Evolutionary conservation across 2,113 vertebrate species (phyloP), one percentile per base, ranked within the genome.

Genomic region (Melierax canorus): DNA sequence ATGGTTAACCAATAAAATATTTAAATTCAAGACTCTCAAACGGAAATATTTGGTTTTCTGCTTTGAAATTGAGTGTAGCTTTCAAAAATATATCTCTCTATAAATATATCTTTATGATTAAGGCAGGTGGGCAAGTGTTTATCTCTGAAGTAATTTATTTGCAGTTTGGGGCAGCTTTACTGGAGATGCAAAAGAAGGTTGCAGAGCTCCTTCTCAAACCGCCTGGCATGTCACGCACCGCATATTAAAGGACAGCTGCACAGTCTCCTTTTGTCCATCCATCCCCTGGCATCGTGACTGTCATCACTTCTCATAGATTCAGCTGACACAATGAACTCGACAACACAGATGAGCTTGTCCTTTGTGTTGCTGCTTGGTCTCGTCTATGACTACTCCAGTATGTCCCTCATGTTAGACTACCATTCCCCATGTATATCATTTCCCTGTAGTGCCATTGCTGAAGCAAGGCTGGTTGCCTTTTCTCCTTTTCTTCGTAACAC

Each of bases 241-340:
- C 90, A 73, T 94, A 91, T 68, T 72, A 93, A 43, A 75, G 74
- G 93, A 96, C 96, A 97, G 94, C 96, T 96, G 92, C 96, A 92
- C 69, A 82, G 62, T 46, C 87, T 86, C 24, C 93, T 92, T 95
- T 95, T 95, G 94, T 97, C 80, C 1, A 0, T n/a, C 84, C 58
- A 39, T 78, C 41, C 69, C 62, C 84, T 91, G 85, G 36, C 69
- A 91, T 82, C 21, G 36, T 94, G 92, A 92, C 92, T 95, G 90
- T 90, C 88, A 85, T 88, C 96, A 86, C 92, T 90, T 46, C 63
- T 88, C 14, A 3, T 32, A 79, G 38, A 74, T 85, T 68, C 89
- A 91, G 96, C 91, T 82, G 90, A 79, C 87, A 89, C 45, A 94
- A 85, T 62, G 46, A 83, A 22, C 69, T 88, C 86, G 7, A 39